Evolutionary conservation across 2,888 invertebrate species (phyloP), one percentile per base, ranked within the genome.

Genomic region (Pediacus dermestoides): DNA sequence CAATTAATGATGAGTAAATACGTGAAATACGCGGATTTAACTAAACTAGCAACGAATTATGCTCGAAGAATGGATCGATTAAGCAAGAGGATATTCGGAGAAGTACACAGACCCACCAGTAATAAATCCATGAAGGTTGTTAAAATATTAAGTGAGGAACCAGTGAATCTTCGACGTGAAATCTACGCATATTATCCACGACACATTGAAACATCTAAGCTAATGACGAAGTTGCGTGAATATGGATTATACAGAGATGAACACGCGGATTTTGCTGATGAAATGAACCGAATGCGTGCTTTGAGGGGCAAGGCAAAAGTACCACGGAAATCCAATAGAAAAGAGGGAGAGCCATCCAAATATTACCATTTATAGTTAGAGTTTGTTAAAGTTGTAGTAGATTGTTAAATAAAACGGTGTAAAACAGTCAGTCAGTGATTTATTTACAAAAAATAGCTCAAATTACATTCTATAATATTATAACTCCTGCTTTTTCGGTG

Each of bases 11-110:
- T 75, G 74, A 71, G 76, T 49, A 81, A 77, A 63, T 89, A 88
- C 66, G 71, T 78, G 0, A 82, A 78, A 66, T 91, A 91, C 60
- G 70, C 75, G 1, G 74, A 84, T 43, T 70, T 91, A 26, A 74
- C 81, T 6, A 82, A 82, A 52, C 72, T 78, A 16, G 72, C 80
- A 0, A 87, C 90, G 0, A 82, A 80, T 57, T 95, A 94, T 66
- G 88, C 90, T 0, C 76, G 74, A 2, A 78, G 88, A 28, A 94
- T 95, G 91, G 82, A 84, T 51, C 78, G 83, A 27, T 73, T 95
- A 9, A 88, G 91, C 14, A 87, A 88, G 57, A 75, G 85, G 51
- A 93, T 94, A 55, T 94, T 94, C 64, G 88, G 88, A 0, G 92
- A 94, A 70, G 87, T 91, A 1, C 80, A 81, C 0, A 76, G 87